Conservation (phyloP, 2,888 invertebrate genomes). For the Agonopterix arenella region DNA sequence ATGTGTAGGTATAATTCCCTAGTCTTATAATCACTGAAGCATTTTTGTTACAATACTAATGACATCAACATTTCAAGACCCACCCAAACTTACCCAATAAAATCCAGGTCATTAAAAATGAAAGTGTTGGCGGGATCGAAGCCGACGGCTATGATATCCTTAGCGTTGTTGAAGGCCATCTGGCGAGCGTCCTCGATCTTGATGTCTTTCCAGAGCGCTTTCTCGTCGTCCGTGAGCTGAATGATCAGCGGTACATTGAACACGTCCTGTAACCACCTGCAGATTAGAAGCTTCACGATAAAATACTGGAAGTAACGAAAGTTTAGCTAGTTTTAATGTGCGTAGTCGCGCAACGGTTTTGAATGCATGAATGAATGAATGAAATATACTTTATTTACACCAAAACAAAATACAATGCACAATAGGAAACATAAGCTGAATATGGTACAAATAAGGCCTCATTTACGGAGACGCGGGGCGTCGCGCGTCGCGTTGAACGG, state of each 20-base stretch:
- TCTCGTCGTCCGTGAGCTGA: conserved; percentile 99
- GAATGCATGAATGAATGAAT: too few species aligned
- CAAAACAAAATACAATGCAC: too few species aligned
- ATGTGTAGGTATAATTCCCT: not conserved
- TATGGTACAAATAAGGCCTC: too few species aligned
- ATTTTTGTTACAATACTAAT: conserved; percentile 1
- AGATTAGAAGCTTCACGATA: conserved; percentile 17
- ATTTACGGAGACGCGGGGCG: too few species aligned
- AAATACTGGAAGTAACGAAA: too few species aligned
- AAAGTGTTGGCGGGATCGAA: conserved; percentile 97
- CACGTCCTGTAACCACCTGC: conserved; percentile 96
- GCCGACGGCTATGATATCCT: conserved; percentile 98
- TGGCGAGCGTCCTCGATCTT: conserved; percentile 90
- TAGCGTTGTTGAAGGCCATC: conserved; percentile 93
- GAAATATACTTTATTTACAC: too few species aligned
- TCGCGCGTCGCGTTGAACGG: too few species aligned
- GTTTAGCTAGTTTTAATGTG: too few species aligned
- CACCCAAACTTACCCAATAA: conserved; percentile 86
- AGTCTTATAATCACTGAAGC: not conserved
- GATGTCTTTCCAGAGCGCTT: conserved; percentile 97
- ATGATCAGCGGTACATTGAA: conserved; percentile 97
- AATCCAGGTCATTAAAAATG: conserved; percentile 96
- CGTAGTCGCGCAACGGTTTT: too few species aligned
- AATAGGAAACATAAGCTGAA: too few species aligned
- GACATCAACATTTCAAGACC: not conserved